Evolutionary conservation across 1,140 invertebrate genomes (phyloP).

Genomic region (Odontomachus brunneus): DNA sequence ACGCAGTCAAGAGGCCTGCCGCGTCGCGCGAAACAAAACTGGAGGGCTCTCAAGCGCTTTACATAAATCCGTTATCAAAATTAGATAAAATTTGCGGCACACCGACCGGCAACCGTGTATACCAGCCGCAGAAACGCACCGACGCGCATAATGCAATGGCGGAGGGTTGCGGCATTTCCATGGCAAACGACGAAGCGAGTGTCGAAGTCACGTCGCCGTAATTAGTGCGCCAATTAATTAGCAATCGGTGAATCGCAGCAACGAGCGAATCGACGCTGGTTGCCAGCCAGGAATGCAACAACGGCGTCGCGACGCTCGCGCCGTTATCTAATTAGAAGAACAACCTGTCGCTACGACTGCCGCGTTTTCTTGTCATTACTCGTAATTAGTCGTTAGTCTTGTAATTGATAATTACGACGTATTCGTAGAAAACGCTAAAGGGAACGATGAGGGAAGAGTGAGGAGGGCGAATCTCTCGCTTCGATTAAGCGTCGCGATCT

Average conservation of each 20-base stretch:
- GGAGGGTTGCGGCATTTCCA: constrained; percentile 26
- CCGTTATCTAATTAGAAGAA: constrained; percentile 64
- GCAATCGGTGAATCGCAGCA: constrained; percentile 47
- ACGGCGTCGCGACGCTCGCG: constrained; percentile 1
- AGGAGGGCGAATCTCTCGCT: background rate
- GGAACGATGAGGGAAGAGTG: background rate
- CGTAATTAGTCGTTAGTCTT: constrained; percentile 54
- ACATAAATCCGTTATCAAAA: constrained; percentile 27
- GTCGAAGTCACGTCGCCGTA: constrained; percentile 55
- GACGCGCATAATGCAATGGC: constrained; percentile 32
- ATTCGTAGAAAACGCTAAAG: background rate
- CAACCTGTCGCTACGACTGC: constrained; percentile 32
- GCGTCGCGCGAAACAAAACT: background rate
- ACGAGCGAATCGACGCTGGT: constrained; percentile 31
- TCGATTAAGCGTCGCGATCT: constrained; percentile 17
- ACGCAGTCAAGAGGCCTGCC: no score
- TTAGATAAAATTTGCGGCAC: constrained; percentile 50
- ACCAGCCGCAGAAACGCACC: constrained; percentile 4
- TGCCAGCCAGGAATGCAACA: constrained; percentile 41
- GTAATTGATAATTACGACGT: constrained; percentile 46
- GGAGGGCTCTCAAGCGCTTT: constrained; percentile 11
- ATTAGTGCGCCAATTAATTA: constrained; percentile 58
- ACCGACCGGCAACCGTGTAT: background rate
- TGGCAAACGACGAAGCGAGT: constrained; percentile 42
- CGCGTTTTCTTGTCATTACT: constrained; percentile 53